Conservation (phyloP, 2,113 vertebrate genomes). For the Ptyas mucosa region DNA sequence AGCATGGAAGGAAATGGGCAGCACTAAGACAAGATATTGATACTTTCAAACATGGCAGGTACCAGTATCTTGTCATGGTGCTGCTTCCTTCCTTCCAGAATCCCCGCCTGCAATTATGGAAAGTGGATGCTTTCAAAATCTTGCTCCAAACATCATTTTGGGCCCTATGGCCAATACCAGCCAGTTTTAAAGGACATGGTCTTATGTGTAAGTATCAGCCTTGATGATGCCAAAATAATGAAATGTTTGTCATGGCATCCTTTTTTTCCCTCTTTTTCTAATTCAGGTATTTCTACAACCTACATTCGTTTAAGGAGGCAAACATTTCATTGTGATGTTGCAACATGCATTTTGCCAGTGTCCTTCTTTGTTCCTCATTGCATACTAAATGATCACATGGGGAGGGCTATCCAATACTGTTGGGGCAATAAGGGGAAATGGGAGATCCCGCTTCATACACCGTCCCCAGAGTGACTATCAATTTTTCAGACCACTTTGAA, state of each 20-base stretch:
- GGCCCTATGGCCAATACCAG: background rate
- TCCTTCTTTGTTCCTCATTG: background rate
- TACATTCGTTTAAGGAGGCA: background rate
- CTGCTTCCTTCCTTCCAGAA: background rate
- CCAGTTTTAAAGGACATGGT: background rate
- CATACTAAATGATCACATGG: background rate
- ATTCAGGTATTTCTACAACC: background rate
- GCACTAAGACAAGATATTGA: background rate
- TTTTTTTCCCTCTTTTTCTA: background rate
- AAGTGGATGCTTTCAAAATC: background rate
- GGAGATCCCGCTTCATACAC: background rate
- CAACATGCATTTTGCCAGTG: background rate
- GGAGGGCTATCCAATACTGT: background rate
- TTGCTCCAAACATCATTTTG: background rate
- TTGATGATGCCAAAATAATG: background rate
- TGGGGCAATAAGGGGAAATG: background rate
- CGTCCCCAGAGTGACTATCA: background rate
- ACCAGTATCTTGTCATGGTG: background rate
- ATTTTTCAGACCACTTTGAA: background rate
- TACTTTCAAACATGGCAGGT: background rate
- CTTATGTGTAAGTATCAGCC: background rate
- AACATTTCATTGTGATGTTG: background rate
- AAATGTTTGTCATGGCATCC: background rate
- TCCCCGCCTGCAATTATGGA: background rate
- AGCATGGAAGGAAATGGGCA: background rate